A percentile compares a stretch with the other conserved stretches of the same genome.
Conservation (phyloP, 2,797 vertebrate species). For the Eulemur mongoz region DNA sequence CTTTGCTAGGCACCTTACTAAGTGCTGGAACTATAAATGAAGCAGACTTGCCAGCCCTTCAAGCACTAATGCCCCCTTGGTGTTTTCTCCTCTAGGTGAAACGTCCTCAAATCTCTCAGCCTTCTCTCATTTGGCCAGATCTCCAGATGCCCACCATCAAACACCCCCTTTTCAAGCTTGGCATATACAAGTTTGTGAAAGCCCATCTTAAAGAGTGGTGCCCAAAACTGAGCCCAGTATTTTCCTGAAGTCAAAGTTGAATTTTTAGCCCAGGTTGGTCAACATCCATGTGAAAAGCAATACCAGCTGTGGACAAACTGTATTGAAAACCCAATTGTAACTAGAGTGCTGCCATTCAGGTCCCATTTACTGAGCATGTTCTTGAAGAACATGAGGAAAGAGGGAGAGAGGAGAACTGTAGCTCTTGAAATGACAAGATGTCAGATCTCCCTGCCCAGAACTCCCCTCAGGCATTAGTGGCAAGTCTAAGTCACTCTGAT, state of each 20-base stretch:
- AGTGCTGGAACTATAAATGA: neutral
- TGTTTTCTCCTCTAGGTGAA: neutral
- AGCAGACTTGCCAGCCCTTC: neutral
- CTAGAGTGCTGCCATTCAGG: constrained; percentile 14
- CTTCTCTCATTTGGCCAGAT: neutral
- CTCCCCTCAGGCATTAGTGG: constrained; percentile 35
- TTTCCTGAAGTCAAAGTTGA: constrained; percentile 19
- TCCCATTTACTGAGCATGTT: neutral
- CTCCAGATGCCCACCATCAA: neutral
- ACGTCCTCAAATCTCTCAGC: neutral
- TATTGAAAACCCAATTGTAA: neutral
- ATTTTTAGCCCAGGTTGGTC: constrained; percentile 9
- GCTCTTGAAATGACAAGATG: constrained; percentile 33
- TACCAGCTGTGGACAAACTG: constrained; percentile 41
- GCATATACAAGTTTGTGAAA: neutral
- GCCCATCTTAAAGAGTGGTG: neutral
- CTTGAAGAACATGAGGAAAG: neutral
- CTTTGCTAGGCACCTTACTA: neutral
- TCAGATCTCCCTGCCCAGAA: constrained; percentile 47
- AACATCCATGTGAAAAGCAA: constrained; percentile 1
- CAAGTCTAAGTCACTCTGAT: constrained; percentile 58
- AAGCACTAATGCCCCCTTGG: neutral
- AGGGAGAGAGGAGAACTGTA: neutral
- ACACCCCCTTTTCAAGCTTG: neutral
- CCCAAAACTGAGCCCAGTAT: neutral